Conservation (phyloP, 2,888 invertebrate species). For the Cantharis rufa region DNA sequence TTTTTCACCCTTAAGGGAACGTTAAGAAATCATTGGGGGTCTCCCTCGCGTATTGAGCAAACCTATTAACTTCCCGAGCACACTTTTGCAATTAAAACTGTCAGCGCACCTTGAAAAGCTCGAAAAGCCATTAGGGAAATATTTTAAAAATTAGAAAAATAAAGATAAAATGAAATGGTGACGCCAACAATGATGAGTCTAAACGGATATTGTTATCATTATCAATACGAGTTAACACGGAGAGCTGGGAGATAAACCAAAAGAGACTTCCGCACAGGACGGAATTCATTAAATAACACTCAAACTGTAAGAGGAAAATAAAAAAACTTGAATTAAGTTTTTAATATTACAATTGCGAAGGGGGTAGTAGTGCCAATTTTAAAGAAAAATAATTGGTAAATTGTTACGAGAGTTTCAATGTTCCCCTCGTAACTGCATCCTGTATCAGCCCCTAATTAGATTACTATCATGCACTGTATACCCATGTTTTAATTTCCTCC, state of each 20-base stretch:
- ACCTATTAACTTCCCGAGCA: not conserved
- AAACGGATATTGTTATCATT: slow-evolving; percentile 12
- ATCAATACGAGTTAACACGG: slow-evolving; percentile 4
- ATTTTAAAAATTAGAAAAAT: not conserved
- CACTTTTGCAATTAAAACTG: not conserved
- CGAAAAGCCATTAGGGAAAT: not conserved
- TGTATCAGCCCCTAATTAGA: not conserved
- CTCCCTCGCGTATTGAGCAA: not conserved
- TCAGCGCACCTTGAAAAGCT: not conserved
- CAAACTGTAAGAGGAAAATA: not conserved
- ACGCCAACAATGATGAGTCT: not conserved
- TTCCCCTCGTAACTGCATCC: not conserved
- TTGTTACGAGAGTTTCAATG: not conserved
- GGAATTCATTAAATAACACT: not conserved
- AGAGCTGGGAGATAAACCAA: slow-evolving; percentile 3
- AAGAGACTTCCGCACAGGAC: slow-evolving; percentile 6
- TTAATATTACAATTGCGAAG: not conserved
- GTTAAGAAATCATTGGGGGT: not conserved
- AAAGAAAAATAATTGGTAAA: not conserved
- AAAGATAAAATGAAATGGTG: slow-evolving; percentile 1
- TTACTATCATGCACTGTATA: not conserved
- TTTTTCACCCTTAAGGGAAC: not conserved
- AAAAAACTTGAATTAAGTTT: not conserved
- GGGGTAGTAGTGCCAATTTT: not conserved
- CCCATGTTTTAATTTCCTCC: not conserved